Percentiles rank a stretch among this genome's conserved stretches.
Evolutionary conservation across 2,888 invertebrate species (phyloP).

Genomic region (Ectobius pallidus): DNA sequence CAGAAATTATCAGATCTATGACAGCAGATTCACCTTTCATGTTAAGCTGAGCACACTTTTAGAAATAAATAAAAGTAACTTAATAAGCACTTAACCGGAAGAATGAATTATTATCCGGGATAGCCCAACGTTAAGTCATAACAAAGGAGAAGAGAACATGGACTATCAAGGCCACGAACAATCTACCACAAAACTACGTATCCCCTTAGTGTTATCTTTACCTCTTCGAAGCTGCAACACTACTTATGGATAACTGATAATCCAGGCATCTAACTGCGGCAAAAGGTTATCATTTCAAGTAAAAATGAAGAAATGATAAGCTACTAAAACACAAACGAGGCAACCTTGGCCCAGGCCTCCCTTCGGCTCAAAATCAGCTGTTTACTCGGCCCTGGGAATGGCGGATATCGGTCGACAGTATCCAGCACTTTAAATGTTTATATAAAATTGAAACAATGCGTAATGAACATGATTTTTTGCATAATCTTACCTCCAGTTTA

Average conservation of each 20-base stretch:
- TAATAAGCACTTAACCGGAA: background rate
- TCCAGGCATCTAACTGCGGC: constrained; percentile 14
- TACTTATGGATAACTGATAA: constrained; percentile 26
- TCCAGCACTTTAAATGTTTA: background rate
- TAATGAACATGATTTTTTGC: constrained; percentile 2
- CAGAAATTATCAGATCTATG: background rate
- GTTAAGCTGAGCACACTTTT: background rate
- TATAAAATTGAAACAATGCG: background rate
- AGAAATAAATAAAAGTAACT: background rate
- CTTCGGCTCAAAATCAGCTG: constrained; percentile 41
- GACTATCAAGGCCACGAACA: constrained; percentile 32
- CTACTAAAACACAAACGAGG: background rate
- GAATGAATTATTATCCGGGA: background rate
- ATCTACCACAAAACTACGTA: constrained; percentile 15
- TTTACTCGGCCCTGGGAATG: constrained; percentile 37
- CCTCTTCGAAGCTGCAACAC: constrained; percentile 40
- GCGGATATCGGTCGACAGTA: constrained; percentile 27
- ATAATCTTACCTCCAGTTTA: constrained; percentile 44
- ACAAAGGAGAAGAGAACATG: constrained; percentile 29
- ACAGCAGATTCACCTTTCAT: background rate
- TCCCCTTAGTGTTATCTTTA: constrained; percentile 20
- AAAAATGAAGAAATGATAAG: constrained; percentile 17
- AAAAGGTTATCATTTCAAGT: constrained; percentile 8
- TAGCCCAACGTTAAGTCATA: background rate
- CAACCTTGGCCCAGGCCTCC: constrained; percentile 38